These are phyloP conservation scores for Mechanitis mazaeus DNA, from an alignment of 2,888 invertebrate genomes.

Conservation along the genomic window DNA sequence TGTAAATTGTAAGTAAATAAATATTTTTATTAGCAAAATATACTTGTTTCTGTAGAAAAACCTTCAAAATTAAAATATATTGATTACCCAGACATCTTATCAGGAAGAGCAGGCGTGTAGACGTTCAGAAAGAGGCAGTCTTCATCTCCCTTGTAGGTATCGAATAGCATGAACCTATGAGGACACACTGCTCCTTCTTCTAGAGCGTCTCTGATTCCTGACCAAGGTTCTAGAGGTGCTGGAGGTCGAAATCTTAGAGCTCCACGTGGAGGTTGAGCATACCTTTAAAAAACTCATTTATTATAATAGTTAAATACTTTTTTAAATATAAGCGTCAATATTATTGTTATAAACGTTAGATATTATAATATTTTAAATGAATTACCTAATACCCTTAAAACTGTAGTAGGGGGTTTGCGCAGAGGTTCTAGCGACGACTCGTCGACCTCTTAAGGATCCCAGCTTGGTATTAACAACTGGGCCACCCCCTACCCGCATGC, in stretches of 20 bases:
- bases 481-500: conserved; percentile 72
- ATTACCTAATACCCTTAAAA: conserved; percentile 69
- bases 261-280: conserved; percentile 69
- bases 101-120: conserved; percentile 78
- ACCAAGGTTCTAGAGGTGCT: conserved; percentile 77
- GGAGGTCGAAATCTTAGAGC: conserved; percentile 76
- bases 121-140: conserved; percentile 84
- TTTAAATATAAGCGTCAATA: background rate
- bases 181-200: conserved; percentile 83
- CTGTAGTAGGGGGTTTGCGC: conserved; percentile 66
- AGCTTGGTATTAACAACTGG: conserved; percentile 59
- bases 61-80: background rate
- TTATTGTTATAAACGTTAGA: background rate
- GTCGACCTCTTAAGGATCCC: conserved; percentile 63
- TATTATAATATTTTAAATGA: conserved; percentile 3
- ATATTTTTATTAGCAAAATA: too few relatives aligned
- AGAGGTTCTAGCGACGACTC: conserved; percentile 58
- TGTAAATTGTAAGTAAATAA: too few relatives aligned
- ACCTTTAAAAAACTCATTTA: conserved; percentile 38
- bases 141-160: conserved; percentile 79
- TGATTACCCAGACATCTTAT: conserved; percentile 60
- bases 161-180: conserved; percentile 80
- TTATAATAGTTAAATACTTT: background rate
- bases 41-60: too few relatives aligned
- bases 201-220: conserved; percentile 80